Conservation (phyloP, 2,797 vertebrate species). For the Sylvilagus floridanus region DNA sequence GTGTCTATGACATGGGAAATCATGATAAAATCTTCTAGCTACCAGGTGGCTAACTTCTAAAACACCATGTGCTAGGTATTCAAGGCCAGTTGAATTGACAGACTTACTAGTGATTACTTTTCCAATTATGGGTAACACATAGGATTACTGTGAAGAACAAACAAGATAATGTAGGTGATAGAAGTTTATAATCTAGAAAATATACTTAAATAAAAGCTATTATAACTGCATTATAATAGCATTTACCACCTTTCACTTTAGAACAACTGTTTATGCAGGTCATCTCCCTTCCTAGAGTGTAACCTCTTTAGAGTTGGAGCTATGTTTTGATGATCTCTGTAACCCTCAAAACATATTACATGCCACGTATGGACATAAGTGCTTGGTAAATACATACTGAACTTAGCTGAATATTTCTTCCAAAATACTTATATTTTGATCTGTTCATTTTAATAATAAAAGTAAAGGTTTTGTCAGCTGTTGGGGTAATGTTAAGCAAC, state of each 20-base stretch:
- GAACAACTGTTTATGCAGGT: background rate
- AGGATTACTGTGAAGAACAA: background rate
- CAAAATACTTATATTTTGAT: conserved; percentile 7
- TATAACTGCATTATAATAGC: background rate
- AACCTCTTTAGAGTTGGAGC: background rate
- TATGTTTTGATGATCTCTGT: conserved; percentile 32
- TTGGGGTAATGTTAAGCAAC: background rate
- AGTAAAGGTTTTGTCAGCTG: conserved; percentile 23
- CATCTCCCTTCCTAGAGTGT: background rate
- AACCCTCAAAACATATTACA: background rate
- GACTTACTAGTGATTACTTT: background rate
- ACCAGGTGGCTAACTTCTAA: too few species aligned
- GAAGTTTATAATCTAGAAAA: background rate
- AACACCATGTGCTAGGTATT: background rate
- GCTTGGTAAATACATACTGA: conserved; percentile 28
- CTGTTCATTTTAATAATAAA: conserved; percentile 51
- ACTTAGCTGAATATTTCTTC: conserved; percentile 49
- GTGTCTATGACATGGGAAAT: background rate
- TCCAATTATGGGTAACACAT: background rate
- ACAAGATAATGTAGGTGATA: background rate
- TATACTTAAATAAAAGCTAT: background rate
- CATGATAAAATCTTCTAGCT: background rate
- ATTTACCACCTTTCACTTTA: conserved; percentile 19
- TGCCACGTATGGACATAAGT: conserved; percentile 12
- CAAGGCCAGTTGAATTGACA: background rate